These are phyloP conservation scores for Melanostoma scalare DNA, from an alignment of 2,888 invertebrate genomes.

Conservation along the genomic window DNA sequence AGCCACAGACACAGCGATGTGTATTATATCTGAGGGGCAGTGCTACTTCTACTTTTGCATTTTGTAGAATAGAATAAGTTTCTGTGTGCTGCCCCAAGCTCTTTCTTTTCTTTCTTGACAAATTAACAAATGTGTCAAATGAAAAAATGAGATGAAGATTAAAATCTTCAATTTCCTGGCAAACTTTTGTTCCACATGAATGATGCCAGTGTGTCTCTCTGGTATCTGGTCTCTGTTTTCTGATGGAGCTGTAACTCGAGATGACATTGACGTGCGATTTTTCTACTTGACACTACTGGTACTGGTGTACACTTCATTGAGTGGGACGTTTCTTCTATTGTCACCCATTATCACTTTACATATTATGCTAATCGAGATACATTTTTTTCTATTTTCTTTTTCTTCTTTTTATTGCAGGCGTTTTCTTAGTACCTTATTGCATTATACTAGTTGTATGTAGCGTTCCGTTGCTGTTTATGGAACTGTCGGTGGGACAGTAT, in stretches of 20 bases:
- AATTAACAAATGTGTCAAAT: conserved; percentile 64
- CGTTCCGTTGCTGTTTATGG: conserved; percentile 96
- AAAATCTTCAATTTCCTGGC: conserved; percentile 73
- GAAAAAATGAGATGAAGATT: conserved; percentile 71
- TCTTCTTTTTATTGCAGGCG: conserved; percentile 85
- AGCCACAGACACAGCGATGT: neutral
- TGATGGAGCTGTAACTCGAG: conserved; percentile 34
- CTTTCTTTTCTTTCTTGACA: conserved; percentile 36
- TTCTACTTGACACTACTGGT: conserved; percentile 23
- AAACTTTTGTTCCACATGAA: conserved; percentile 51
- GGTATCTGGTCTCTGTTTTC: neutral
- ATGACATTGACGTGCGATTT: conserved; percentile 56
- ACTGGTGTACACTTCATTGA: conserved; percentile 23
- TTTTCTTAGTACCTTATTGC: conserved; percentile 97
- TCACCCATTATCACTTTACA: conserved; percentile 57
- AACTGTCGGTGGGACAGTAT: conserved; percentile 95
- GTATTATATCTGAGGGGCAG: neutral
- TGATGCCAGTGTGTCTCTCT: conserved; percentile 16
- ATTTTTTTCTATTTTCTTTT: conserved; percentile 9
- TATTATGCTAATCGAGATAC: conserved; percentile 60
- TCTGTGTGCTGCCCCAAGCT: neutral
- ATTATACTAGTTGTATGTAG: conserved; percentile 95
- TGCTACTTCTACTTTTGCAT: neutral
- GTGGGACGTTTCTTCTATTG: conserved; percentile 54
- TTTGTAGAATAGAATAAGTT: neutral